These are phyloP conservation scores for Chiloscyllium plagiosum DNA, from an alignment of 2,113 vertebrate species.

Conservation along the genomic window DNA sequence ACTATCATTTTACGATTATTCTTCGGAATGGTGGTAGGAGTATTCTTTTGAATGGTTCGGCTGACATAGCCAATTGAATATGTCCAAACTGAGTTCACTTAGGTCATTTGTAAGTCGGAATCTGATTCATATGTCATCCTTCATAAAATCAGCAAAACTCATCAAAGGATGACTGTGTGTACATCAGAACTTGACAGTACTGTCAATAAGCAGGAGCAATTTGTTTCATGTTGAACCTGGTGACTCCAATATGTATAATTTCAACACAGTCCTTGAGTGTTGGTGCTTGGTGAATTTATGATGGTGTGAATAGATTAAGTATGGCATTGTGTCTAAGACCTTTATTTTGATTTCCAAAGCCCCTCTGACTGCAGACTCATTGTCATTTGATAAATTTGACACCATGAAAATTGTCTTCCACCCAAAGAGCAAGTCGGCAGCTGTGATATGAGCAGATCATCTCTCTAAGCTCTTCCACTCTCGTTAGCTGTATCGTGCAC, in stretches of 20 bases:
- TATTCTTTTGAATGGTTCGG: background rate
- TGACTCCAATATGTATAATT: slow-evolving; percentile 8
- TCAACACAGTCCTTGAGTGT: background rate
- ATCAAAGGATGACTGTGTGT: background rate
- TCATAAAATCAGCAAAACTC: background rate
- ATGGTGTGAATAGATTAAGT: background rate
- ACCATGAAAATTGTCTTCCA: background rate
- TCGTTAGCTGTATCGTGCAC: background rate
- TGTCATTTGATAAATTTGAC: background rate
- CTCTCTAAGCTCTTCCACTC: background rate
- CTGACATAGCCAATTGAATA: background rate
- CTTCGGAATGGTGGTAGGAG: background rate
- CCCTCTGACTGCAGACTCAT: background rate
- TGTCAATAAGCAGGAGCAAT: background rate
- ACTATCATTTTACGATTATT: background rate
- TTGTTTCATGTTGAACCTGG: background rate
- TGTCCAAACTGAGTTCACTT: background rate
- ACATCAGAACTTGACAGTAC: background rate
- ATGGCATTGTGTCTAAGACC: background rate
- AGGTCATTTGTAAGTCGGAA: background rate
- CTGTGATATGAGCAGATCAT: background rate
- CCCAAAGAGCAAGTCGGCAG: background rate
- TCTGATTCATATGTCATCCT: background rate
- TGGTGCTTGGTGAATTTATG: background rate
- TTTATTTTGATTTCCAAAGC: background rate